Base-by-base conservation (phyloP, 2,113 vertebrate species). In the Elanoides forficatus region DNA sequence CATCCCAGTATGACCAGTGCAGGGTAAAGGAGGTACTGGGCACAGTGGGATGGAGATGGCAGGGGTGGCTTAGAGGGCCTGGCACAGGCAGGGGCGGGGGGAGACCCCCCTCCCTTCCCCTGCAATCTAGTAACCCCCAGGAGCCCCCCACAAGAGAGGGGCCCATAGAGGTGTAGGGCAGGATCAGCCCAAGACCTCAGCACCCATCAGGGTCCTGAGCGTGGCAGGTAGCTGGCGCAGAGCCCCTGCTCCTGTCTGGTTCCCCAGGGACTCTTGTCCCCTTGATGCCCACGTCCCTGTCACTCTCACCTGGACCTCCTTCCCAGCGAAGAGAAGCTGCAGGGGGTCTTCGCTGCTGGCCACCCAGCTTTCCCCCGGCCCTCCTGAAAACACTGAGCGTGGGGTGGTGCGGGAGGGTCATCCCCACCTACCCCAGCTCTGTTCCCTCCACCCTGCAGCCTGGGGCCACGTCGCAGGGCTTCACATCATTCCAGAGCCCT, bases 241-340 rank as follows among this genome's bases (percentile, higher is more conserved):
- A 56, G 38, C 12, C 27, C 36, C 53, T 23, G 48, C 30, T 70
- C 40, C 36, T 32, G 4, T 11, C 53, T 6, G n/a, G 14, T 4
- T 15, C 62, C 38, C n/a, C 43, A 53, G 30, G 65, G 30, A 7
- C 15, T 53, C 66, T 80, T 0, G 0, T 11, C 0, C 34, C 47
- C 53, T 48, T 17, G 4, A 1, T 74, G 42, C 21, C 78, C 38
- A 9, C 19, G 13, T 50, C 62, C 50, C 59, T 27, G 25, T 32
- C 17, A 3, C 22, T 53, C 92, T 95, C 85, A 94, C 95, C 95
- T 94, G 90, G 20, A 40, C 14, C n/a, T 93, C 85, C 55, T 72
- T 85, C 66, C 75, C 88, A 23, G 81, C 1, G 0, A 85, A 38
- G 27, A 96, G 78, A 6, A 90, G 85, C 48, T 90, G 48, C 7